Evolutionary conservation across 2,797 vertebrate species (phyloP).

Genomic region (Lycodopsis pacificus): DNA sequence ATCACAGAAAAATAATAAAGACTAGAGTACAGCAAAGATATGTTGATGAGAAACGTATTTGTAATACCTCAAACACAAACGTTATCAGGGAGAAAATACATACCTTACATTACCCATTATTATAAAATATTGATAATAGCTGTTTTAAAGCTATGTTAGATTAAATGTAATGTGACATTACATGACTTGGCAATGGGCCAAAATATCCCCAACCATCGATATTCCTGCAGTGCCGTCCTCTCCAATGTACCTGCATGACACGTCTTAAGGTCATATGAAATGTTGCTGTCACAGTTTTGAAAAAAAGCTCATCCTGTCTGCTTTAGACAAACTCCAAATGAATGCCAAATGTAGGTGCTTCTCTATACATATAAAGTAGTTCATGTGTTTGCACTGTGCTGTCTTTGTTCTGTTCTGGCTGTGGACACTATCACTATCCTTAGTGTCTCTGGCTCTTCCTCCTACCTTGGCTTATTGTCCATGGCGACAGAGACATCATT

Average conservation of each 20-base stretch:
- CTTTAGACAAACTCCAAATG: slow-evolving; percentile 37
- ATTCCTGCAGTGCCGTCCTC: neutral
- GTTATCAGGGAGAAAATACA: too few relatives aligned
- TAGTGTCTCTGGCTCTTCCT: slow-evolving; percentile 4
- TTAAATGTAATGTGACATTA: neutral
- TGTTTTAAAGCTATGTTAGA: neutral
- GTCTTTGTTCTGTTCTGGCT: slow-evolving; percentile 10
- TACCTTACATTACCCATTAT: neutral
- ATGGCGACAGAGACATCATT: neutral
- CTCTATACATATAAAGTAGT: slow-evolving; percentile 59
- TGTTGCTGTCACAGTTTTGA: slow-evolving; percentile 36
- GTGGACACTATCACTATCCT: slow-evolving; percentile 3
- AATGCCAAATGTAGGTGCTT: slow-evolving; percentile 54
- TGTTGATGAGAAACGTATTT: too few relatives aligned
- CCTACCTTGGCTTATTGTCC: neutral
- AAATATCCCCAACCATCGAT: neutral
- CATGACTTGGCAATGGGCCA: neutral
- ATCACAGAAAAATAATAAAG: too few relatives aligned
- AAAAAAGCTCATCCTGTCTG: slow-evolving; percentile 43
- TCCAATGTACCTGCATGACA: slow-evolving; percentile 15
- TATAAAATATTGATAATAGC: neutral
- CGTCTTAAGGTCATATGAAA: slow-evolving; percentile 38
- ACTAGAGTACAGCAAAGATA: too few relatives aligned
- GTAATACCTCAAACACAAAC: too few relatives aligned
- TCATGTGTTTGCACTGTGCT: slow-evolving; percentile 30